Evolutionary conservation across 2,888 invertebrate genomes (phyloP), one percentile per base, ranked within the genome.

Genomic region (Ichneumoninae sp.): DNA sequence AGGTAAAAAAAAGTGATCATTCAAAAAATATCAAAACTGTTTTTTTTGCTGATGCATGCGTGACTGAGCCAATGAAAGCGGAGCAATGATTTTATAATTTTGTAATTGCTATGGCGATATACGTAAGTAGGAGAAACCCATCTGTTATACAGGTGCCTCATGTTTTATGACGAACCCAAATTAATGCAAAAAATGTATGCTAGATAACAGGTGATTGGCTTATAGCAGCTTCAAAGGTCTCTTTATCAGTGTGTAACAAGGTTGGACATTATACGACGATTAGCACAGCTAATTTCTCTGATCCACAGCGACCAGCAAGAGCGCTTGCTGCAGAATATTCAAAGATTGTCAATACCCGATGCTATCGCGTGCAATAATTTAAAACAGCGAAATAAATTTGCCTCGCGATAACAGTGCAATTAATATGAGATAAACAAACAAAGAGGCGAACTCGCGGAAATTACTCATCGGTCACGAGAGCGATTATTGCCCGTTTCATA

Each of bases 181-280:
- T 57, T 3, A 26, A 26, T 57, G 13, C 26, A 3, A 57, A 57
- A 57, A 26, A 57, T 22, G 7, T 13, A 57, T 57, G 10, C 10
- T 22, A 0, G 10, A 7, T 26, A 2, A 10, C 26, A 3, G 26
- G 7, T 26, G 26, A 57, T 57, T 13, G 10, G 10, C 52, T 47
- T 6, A 70, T 70, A 79, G 30, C 1, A 63, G 63, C 78, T 63
- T 75, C 69, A 79, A 79, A 75, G 74, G 65, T 54, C 65, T 36
- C 47, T 54, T 65, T 74, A 78, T 26, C 57, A 0, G 63, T 40
- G 16, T 47, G 44, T 22, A 44, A 22, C 10, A 36, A 57, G 71
- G 22, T 57, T 30, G 30, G 50, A 52, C 52, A 63, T 76, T 76
- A 69, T 40, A 16, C 33, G 3, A 16, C 66, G 71, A 83, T 83